Percentiles rank a stretch among this genome's conserved stretches.
Conservation (phyloP, 2,797 vertebrate species). For the Sebastes alutus region DNA sequence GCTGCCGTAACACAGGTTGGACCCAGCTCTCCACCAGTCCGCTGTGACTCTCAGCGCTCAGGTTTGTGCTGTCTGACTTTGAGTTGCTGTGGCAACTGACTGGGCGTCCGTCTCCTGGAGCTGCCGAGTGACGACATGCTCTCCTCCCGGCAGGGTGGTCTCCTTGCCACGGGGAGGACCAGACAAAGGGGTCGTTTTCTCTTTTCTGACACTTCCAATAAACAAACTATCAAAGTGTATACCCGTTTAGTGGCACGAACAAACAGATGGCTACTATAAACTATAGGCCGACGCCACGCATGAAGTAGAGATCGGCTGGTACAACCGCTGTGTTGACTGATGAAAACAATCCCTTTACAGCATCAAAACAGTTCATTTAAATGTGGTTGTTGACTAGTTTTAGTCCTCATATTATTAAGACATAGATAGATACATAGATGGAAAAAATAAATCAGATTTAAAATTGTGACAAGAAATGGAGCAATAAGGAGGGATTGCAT, state of each 20-base stretch:
- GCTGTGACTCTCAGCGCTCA: not conserved
- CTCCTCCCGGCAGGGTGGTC: too few species aligned
- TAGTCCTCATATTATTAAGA: not conserved
- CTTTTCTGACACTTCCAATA: too few species aligned
- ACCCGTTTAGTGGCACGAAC: too few species aligned
- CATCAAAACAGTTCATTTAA: not conserved
- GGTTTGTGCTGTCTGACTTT: not conserved
- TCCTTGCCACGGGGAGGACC: too few species aligned
- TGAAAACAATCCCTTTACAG: not conserved
- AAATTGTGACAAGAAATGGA: not conserved
- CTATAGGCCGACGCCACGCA: too few species aligned
- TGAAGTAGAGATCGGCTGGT: not conserved
- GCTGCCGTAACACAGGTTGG: not conserved
- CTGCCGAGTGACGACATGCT: too few species aligned
- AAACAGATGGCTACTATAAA: too few species aligned
- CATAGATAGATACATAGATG: not conserved
- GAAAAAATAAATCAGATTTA: not conserved
- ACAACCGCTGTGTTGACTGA: not conserved
- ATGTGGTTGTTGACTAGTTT: not conserved
- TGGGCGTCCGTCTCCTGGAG: too few species aligned
- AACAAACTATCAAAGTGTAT: too few species aligned
- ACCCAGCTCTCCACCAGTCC: not conserved
- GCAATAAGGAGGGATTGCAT: not conserved
- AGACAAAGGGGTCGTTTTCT: too few species aligned
- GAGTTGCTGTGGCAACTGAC: too few species aligned